A percentile compares a stretch with the other conserved stretches of the same genome.
Conservation (phyloP, 1,140 invertebrate species). For the Saccostrea glomerata region DNA sequence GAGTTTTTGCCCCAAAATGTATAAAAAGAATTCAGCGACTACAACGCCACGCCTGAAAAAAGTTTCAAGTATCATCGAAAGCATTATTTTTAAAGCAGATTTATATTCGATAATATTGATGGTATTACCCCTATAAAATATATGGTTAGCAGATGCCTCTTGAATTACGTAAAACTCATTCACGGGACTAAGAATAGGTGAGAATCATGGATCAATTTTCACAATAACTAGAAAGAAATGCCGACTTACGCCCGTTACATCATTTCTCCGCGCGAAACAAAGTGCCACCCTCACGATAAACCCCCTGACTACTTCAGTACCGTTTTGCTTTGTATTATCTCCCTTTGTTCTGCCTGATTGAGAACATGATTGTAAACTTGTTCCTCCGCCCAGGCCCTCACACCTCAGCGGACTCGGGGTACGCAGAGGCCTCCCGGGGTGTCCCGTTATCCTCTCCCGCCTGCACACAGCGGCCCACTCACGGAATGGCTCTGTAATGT, state of each 20-base stretch:
- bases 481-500: not conserved
- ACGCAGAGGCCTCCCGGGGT: not conserved
- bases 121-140: not conserved
- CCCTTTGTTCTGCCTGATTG: slow-evolving; percentile 13
- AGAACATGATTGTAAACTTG: slow-evolving; percentile 22
- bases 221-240: slow-evolving; percentile 5
- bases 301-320: not conserved
- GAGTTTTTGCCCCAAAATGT: too few species aligned
- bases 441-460: not conserved
- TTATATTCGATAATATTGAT: not conserved
- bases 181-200: not conserved
- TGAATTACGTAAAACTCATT: not conserved
- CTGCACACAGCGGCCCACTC: not conserved
- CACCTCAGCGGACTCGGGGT: not conserved
- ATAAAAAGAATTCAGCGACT: too few species aligned
- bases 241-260: slow-evolving; percentile 9
- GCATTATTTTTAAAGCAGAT: not conserved
- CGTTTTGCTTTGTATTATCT: slow-evolving; percentile 13
- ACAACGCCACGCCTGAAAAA: too few species aligned
- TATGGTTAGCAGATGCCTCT: not conserved
- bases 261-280: not conserved
- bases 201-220: slow-evolving; percentile 23
- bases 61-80: not conserved
- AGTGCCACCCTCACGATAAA: not conserved
- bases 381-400: not conserved